These are phyloP conservation scores for Hoplostethus mediterraneus DNA, from an alignment of 2,797 vertebrate species.

Conservation along the genomic window DNA sequence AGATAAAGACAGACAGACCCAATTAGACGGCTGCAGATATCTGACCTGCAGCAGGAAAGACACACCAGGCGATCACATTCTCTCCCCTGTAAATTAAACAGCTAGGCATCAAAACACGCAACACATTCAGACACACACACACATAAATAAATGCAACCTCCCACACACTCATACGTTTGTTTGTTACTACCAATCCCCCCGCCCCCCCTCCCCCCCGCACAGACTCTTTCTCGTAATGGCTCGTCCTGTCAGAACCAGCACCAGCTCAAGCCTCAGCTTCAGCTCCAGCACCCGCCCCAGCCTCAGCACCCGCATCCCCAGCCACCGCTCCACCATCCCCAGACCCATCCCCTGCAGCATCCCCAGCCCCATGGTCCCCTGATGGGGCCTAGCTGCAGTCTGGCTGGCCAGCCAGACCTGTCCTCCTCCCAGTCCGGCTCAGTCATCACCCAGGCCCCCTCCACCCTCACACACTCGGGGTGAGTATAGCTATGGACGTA, in stretches of 20 bases:
- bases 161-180: neutral
- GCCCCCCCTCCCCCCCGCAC: slow-evolving; percentile 79
- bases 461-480: slow-evolving; percentile 87
- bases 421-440: slow-evolving; percentile 94
- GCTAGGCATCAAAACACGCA: slow-evolving; percentile 34
- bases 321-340: slow-evolving; percentile 89
- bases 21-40: slow-evolving; percentile 63
- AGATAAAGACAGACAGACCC: slow-evolving; percentile 52
- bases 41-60: slow-evolving; percentile 71
- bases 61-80: slow-evolving; percentile 73
- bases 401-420: slow-evolving; percentile 89
- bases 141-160: slow-evolving; percentile 12
- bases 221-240: slow-evolving; percentile 91
- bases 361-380: slow-evolving; percentile 72
- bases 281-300: slow-evolving; percentile 89
- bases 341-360: slow-evolving; percentile 81
- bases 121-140: slow-evolving; percentile 3
- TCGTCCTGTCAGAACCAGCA: slow-evolving; percentile 88
- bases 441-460: slow-evolving; percentile 94
- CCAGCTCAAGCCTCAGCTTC: slow-evolving; percentile 86
- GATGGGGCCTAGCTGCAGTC: slow-evolving; percentile 78
- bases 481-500: slow-evolving; percentile 63
- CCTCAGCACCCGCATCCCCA: slow-evolving; percentile 90
- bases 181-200: slow-evolving; percentile 34
- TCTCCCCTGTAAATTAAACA: slow-evolving; percentile 63